Evolutionary conservation across 2,113 vertebrate species (phyloP), one percentile per base, ranked within the genome.

Genomic region (Phodopus roborovskii): DNA sequence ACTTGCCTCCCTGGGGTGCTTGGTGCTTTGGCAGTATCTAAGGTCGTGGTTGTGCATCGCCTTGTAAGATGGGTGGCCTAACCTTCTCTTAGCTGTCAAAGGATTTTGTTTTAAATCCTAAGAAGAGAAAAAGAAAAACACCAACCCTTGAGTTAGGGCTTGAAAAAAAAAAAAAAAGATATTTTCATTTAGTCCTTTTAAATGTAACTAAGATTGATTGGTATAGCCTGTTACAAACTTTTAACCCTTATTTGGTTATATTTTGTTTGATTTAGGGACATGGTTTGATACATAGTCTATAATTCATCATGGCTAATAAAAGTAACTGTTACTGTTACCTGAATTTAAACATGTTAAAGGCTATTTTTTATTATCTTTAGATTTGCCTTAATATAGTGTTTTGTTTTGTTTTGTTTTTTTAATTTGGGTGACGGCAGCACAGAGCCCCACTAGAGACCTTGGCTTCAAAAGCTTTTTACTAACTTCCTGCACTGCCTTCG

Each of bases 1-100:
- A 94, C 97, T 95, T 42, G 95, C 89, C 7, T 90, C 96, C 90
- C 88, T 88, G 90, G 95, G 96, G 94, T 95, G 97, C 96, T 91
- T 74, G 36, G 94, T 95, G 94, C 97, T 97, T 92, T 95, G 86
- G 78, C 96, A 94, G 85, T 96, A 87, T 77, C 71, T 36, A 6
- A 68, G 7, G 16, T 0, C 3, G 30, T 12, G 8, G 3, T 95
- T 97, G 87, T 4, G 89, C 45, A 36, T 86, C 85, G 78, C 83
- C 91, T 19, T 56, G 91, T 64, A 42, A 79, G 75, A 8, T 7
- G 7, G 4, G 4, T 24, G 4, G 56, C 92, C 92, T 92, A 53
- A 66, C 90, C 96, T 84, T 68, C 53, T 68, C 70, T 74, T 13
- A 4, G 45, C 64, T 91, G 30, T 30, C 39, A 39, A 5, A 91